phyloP scores from a whole-genome alignment of 2,113 vertebrate species.

The Abramis brama region DNA sequence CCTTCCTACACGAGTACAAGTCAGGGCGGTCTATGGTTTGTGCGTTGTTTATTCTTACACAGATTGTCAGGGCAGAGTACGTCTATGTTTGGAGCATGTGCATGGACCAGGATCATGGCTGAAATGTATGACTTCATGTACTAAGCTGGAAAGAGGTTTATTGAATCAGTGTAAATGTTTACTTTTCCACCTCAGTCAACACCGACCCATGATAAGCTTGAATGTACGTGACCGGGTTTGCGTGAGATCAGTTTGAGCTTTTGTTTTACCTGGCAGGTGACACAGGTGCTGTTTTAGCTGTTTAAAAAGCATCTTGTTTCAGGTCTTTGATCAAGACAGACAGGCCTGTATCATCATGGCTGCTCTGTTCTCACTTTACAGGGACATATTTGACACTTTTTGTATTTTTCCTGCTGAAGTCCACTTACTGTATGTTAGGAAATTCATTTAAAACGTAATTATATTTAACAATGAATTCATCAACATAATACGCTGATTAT shows the following conservation, averaged over 20 bases:
- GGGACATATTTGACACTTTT: neutral
- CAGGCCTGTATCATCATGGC: neutral
- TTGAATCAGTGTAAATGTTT: conserved; percentile 75
- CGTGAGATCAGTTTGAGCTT: neutral
- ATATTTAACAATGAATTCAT: neutral
- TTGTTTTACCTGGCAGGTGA: neutral
- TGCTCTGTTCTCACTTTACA: neutral
- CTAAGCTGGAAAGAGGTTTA: conserved; percentile 64
- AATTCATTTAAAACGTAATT: neutral
- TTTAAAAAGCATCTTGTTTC: neutral
- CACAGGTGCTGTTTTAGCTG: neutral
- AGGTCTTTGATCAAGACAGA: neutral
- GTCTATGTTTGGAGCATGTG: neutral
- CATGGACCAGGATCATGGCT: conserved; percentile 58
- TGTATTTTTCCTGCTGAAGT: too few species aligned
- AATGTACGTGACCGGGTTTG: neutral
- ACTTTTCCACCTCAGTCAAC: conserved; percentile 63
- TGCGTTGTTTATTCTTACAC: conserved; percentile 62
- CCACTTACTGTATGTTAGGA: too few species aligned
- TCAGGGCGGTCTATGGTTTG: conserved; percentile 46
- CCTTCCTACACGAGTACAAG: conserved; percentile 43
- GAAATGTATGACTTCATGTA: conserved; percentile 64
- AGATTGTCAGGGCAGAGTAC: conserved; percentile 56
- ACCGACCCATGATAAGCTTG: neutral
- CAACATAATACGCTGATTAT: neutral